Conservation (phyloP, 2,797 vertebrate species). For the Peromyscus melanophrys region DNA sequence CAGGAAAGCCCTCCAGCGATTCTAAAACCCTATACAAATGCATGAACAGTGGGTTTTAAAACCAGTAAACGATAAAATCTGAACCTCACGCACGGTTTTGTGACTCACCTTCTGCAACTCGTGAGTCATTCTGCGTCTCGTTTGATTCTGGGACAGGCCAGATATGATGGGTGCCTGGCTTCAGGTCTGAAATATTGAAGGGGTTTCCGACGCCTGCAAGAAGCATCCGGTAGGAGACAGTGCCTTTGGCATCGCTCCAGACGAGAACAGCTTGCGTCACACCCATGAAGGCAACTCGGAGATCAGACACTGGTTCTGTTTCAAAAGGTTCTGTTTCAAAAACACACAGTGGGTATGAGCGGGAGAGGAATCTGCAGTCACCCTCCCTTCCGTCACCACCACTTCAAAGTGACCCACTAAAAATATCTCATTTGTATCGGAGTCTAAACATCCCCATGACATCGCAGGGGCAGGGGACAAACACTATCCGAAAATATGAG, state of each 20-base stretch:
- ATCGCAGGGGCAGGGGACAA: neutral
- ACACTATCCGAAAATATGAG: neutral
- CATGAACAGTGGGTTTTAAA: neutral
- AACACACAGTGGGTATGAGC: neutral
- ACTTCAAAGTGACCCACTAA: neutral
- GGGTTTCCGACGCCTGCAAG: neutral
- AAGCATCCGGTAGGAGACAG: conserved; percentile 26
- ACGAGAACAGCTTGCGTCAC: neutral
- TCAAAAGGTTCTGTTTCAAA: conserved; percentile 72
- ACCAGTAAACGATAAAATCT: neutral
- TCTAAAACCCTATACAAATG: neutral
- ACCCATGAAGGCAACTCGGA: neutral
- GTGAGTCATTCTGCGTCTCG: neutral
- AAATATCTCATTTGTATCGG: neutral
- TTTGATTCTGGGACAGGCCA: rapidly evolving
- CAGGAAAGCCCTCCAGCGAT: neutral
- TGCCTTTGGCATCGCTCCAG: conserved; percentile 25
- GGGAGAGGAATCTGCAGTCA: neutral
- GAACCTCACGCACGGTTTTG: neutral
- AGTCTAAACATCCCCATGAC: neutral
- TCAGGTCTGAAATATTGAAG: neutral
- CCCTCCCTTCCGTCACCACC: neutral
- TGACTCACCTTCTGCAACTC: conserved; percentile 8
- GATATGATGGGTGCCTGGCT: neutral
- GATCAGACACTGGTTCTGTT: conserved; percentile 21